Evolutionary conservation across 2,113 vertebrate species (phyloP).

Genomic region (Hymenochirus boettgeri): DNA sequence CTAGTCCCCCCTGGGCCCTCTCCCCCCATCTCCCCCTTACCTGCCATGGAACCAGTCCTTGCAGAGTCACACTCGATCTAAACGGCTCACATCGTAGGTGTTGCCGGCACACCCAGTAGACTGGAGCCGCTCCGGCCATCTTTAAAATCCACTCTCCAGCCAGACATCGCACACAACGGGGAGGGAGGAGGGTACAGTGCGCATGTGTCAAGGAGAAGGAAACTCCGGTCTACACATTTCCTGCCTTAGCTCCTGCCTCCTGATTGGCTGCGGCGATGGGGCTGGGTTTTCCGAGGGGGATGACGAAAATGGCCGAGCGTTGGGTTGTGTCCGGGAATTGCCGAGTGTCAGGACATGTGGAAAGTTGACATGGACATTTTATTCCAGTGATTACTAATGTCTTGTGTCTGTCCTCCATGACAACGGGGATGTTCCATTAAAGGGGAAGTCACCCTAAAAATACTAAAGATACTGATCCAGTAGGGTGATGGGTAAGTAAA

Average conservation of each 20-base stretch:
- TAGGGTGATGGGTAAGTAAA: no score
- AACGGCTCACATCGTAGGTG: slow-evolving; percentile 94
- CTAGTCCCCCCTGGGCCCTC: no score
- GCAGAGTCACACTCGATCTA: slow-evolving; percentile 97
- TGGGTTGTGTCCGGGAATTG: slow-evolving; percentile 8
- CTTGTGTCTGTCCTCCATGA: background rate
- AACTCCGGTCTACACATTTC: background rate
- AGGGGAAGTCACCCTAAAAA: no score
- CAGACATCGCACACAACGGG: slow-evolving; percentile 33
- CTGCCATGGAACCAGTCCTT: slow-evolving; percentile 98
- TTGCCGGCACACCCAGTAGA: slow-evolving; percentile 96
- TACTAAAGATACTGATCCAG: no score
- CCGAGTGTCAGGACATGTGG: slow-evolving; percentile 11
- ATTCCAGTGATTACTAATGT: background rate
- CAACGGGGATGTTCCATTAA: background rate
- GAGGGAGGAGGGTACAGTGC: background rate
- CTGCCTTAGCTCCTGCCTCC: slow-evolving; percentile 31
- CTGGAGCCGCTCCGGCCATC: slow-evolving; percentile 76
- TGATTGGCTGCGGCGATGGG: slow-evolving; percentile 9
- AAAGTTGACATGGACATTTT: background rate
- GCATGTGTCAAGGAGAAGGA: background rate
- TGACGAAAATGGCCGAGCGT: slow-evolving; percentile 4
- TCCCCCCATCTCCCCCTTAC: slow-evolving; percentile 54
- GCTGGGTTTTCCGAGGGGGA: background rate
- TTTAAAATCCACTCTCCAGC: slow-evolving; percentile 62